These are phyloP conservation scores for Lamellibrachia satsuma DNA, from an alignment of 2,888 invertebrate genomes.

Conservation along the genomic window DNA sequence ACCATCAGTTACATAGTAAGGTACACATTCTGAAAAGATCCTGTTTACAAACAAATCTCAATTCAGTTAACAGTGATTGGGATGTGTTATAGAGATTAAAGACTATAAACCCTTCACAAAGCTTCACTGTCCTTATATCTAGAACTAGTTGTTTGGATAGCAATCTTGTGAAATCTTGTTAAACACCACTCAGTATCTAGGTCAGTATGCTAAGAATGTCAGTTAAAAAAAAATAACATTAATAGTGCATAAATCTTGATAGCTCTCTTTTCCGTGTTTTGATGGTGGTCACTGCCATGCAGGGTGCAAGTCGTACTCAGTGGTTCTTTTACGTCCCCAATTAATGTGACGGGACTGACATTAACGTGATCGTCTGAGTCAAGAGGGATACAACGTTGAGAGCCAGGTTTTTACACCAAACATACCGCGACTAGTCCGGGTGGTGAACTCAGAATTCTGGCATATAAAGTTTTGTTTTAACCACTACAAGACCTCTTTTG, in stretches of 20 bases:
- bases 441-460: too few relatives aligned
- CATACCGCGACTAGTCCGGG: too few relatives aligned
- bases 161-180: conserved; percentile 19
- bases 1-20: background rate
- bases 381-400: too few relatives aligned
- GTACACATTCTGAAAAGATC: background rate
- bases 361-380: too few relatives aligned
- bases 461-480: too few relatives aligned
- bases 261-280: too few relatives aligned
- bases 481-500: too few relatives aligned
- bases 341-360: too few relatives aligned
- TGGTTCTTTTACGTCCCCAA: too few relatives aligned
- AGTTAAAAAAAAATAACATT: conserved; percentile 12
- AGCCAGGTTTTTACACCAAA: too few relatives aligned
- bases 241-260: background rate
- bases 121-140: background rate
- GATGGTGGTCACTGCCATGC: too few relatives aligned
- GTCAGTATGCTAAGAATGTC: conserved; percentile 17
- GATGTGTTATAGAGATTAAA: background rate
- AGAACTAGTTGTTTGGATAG: conserved; percentile 8
- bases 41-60: conserved; percentile 8
- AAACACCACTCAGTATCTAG: background rate
- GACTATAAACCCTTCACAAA: background rate
- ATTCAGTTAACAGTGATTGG: background rate
- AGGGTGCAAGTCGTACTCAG: too few relatives aligned